Percentiles rank a stretch among this genome's conserved stretches.
phyloP scores from a whole-genome alignment of 2,113 vertebrate genomes.

The Sapayoa aenigma region DNA sequence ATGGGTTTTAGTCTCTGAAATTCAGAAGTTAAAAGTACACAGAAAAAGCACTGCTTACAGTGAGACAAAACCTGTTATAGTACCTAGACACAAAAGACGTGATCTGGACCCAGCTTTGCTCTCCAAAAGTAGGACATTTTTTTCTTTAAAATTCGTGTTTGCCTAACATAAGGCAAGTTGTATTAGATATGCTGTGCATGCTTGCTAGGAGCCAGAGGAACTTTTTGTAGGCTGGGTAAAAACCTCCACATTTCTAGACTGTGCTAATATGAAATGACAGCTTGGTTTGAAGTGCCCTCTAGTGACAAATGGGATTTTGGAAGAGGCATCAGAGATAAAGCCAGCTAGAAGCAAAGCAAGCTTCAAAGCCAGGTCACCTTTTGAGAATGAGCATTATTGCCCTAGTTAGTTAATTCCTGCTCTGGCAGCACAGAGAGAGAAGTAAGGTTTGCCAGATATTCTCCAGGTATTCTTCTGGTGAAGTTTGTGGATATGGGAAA shows the following conservation, averaged over 20 bases:
- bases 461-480: neutral
- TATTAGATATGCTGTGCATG: neutral
- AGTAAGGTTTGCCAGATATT: neutral
- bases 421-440: neutral
- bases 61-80: neutral
- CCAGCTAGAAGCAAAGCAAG: neutral
- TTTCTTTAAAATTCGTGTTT: neutral
- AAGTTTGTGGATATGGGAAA: neutral
- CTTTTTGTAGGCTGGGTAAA: neutral
- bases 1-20: neutral
- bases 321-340: neutral
- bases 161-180: neutral
- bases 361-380: neutral
- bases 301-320: neutral
- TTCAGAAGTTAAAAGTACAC: neutral
- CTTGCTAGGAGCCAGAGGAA: neutral
- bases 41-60: neutral
- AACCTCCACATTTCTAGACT: accelerated
- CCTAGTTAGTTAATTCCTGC: neutral
- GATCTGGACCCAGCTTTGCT: neutral
- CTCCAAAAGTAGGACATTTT: neutral
- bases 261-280: neutral
- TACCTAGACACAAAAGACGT: neutral
- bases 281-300: conserved; percentile 61
- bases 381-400: neutral